phyloP scores from a whole-genome alignment of 2,113 vertebrate species.

The Limnothrissa miodon region DNA sequence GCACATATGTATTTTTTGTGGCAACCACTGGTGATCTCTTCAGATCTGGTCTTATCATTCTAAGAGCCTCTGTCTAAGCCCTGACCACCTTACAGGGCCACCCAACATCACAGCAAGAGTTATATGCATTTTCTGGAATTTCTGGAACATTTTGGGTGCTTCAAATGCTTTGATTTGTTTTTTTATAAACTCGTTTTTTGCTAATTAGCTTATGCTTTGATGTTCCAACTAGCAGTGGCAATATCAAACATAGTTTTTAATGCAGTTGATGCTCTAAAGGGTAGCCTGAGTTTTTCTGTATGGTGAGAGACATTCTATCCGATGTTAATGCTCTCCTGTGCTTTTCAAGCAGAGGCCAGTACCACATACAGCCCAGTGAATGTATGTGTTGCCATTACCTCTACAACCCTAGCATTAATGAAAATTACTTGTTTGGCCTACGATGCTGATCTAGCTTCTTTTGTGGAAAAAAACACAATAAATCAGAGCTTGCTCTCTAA shows the following conservation, averaged over 20 bases:
- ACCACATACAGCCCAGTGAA: background rate
- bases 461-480: slow-evolving; percentile 37
- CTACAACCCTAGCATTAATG: slow-evolving; percentile 7
- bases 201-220: background rate
- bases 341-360: background rate
- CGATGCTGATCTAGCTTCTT: slow-evolving; percentile 38
- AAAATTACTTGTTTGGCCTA: slow-evolving; percentile 35
- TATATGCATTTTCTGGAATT: background rate
- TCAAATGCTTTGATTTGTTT: background rate
- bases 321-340: background rate
- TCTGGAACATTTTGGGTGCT: background rate
- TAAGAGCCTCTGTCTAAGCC: background rate
- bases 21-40: background rate
- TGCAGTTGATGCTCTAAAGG: background rate
- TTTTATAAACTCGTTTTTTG: background rate
- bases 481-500: slow-evolving; percentile 22
- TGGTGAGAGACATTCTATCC: background rate
- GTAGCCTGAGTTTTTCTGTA: background rate
- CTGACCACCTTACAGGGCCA: background rate
- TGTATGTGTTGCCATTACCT: slow-evolving; percentile 10
- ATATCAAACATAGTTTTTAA: background rate
- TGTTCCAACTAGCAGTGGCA: background rate
- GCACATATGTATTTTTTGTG: background rate
- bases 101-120: too few relatives aligned
- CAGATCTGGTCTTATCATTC: background rate